Evolutionary conservation across 2,888 invertebrate genomes (phyloP).

Genomic region (Leptura quadrifasciata): DNA sequence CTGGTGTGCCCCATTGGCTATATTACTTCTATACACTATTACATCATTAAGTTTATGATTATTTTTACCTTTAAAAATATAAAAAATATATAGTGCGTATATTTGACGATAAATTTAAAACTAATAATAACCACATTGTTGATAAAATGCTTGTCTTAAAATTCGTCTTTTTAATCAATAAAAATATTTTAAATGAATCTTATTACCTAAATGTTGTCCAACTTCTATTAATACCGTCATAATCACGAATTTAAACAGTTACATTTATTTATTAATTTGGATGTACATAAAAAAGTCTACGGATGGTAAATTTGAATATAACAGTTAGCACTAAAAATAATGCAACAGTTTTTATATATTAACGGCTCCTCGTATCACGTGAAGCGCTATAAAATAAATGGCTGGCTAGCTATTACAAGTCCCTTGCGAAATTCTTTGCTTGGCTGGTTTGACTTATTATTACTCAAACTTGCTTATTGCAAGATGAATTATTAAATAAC

Average conservation of each 20-base stretch:
- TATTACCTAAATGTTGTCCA: neutral
- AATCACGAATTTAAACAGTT: conserved; percentile 14
- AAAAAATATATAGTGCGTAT: neutral
- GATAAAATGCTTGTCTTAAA: too few relatives aligned
- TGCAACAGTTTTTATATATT: conserved; percentile 38
- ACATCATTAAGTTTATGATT: too few relatives aligned
- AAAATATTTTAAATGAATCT: neutral
- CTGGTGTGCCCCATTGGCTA: too few relatives aligned
- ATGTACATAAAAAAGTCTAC: conserved; percentile 22
- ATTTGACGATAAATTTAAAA: neutral
- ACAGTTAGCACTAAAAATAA: conserved; percentile 20
- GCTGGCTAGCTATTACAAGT: conserved; percentile 40
- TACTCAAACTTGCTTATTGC: conserved; percentile 45
- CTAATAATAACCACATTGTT: too few relatives aligned
- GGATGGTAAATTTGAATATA: conserved; percentile 33
- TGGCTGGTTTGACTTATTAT: conserved; percentile 46
- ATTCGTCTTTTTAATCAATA: too few relatives aligned
- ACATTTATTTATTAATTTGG: conserved; percentile 22
- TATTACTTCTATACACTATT: too few relatives aligned
- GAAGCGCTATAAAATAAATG: conserved; percentile 38
- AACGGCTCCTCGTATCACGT: conserved; percentile 28
- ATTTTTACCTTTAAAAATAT: too few relatives aligned
- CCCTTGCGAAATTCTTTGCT: conserved; percentile 48
- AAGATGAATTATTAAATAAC: conserved; percentile 44
- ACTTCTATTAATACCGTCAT: conserved; percentile 2